Evolutionary conservation across 2,888 invertebrate species (phyloP), one percentile per base, ranked within the genome.

Genomic region (Augiades crinisus): DNA sequence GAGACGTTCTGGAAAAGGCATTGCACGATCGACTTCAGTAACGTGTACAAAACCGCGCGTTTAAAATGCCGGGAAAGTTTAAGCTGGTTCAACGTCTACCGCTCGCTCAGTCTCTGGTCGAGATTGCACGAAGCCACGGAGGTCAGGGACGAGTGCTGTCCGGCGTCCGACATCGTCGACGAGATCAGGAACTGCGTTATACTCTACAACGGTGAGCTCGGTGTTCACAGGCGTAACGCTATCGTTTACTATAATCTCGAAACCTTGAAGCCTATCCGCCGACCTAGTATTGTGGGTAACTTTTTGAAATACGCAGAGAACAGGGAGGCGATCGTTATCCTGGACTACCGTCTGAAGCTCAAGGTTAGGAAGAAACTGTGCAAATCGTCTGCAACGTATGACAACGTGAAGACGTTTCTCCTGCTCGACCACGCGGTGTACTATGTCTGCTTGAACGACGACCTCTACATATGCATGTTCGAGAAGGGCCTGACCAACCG

Each of bases 21-120:
- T 36, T 85, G 85, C 50, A 56, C 57, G 47, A 36, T 24, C 0
- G 82, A 88, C 13, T 88, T 68, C 19, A 53, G 46, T 0, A 52
- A 55, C 0, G 47, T 74, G 0, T 80, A 68, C 21, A 34, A 55
- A 30, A 40, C 53, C 0, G 84, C 81, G 0, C 62, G 69, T 1
- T 38, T 47, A 1, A 84, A 81, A 33, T 53, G 73, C 0, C 62
- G 62, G 0, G 38, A 60, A 0, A 67, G 69, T 0, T 27, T 78
- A 0, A 41, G 56, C 0, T 85, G 81, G 80, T 76, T 62, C 41
- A 61, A 79, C 53, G 58, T 87, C 2, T 88, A 86, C 51, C 70
- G 75, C 3, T 81, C 81, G 0, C 46, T 88, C 0, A 53, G 70
- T 0, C 63, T 84, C 0, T 88, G 88, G 88, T 60, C 73, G 0